phyloP scores from a whole-genome alignment of 1,140 invertebrate species.

The Conopomorpha cramerella region DNA sequence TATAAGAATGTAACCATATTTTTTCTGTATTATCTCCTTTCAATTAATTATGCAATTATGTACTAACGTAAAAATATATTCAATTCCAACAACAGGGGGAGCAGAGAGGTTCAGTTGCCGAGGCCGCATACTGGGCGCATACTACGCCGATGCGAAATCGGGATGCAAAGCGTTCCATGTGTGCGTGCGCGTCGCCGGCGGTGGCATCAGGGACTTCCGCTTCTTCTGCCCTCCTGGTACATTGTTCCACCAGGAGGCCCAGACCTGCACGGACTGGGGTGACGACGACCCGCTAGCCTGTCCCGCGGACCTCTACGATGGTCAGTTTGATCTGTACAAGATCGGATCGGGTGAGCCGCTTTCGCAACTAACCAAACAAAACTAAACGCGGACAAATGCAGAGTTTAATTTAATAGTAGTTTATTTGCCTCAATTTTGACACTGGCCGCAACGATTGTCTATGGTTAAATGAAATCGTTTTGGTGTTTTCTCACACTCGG shows the following conservation, averaged over 20 bases:
- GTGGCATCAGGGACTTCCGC: slow-evolving; percentile 76
- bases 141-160: slow-evolving; percentile 89
- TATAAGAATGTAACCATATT: too few relatives aligned
- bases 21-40: too few relatives aligned
- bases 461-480: too few relatives aligned
- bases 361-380: slow-evolving; percentile 55
- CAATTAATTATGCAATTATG: too few relatives aligned
- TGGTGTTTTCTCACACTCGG: too few relatives aligned
- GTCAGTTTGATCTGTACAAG: slow-evolving; percentile 83
- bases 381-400: too few relatives aligned
- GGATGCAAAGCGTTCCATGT: slow-evolving; percentile 93
- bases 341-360: slow-evolving; percentile 69
- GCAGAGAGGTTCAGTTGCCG: slow-evolving; percentile 84
- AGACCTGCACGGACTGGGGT: slow-evolving; percentile 89
- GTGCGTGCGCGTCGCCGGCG: slow-evolving; percentile 80
- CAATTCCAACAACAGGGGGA: too few relatives aligned
- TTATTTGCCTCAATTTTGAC: too few relatives aligned
- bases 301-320: slow-evolving; percentile 76
- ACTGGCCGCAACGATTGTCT: too few relatives aligned
- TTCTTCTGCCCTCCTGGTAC: slow-evolving; percentile 92
- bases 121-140: slow-evolving; percentile 87
- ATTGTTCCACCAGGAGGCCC: slow-evolving; percentile 89
- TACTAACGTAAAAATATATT: too few relatives aligned
- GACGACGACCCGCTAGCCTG: slow-evolving; percentile 76
- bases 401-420: too few relatives aligned